Base-by-base conservation (phyloP, 1,140 invertebrate genomes). In the Steinernema feltiae region DNA sequence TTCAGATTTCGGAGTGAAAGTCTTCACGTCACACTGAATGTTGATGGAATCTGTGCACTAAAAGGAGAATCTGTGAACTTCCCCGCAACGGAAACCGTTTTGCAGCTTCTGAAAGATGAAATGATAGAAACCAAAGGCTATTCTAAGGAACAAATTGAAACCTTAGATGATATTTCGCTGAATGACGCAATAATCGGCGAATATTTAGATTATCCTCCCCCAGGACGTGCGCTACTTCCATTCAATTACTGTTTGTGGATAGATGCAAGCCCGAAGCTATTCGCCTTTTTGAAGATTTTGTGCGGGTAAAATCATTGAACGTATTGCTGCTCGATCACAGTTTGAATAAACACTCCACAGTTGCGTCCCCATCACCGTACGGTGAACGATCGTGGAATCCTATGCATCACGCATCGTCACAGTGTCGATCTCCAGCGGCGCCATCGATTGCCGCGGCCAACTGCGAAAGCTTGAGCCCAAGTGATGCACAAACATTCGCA, bases 1-100 rank as follows among this genome's bases (percentile, higher is more conserved):
- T 63, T 63, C 24, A 63, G 53, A 3, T 63, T 63, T 27, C 53
- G 53, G 24, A 63, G 53, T 27, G 53, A 63, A 63, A 63, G 53
- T 27, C 53, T 63, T 63, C 53, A 63, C 24, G 24, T 27, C 12
- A 15, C 53, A 7, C 24, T 63, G 53, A 27, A 15, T 12, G 53
- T 63, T 7, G 24, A 63, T 21, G 53, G 15, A 63, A 21, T 63
- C 2, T 63, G 53, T 27, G 12, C 15, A 12, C 24, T 7, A 3
- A 3, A 63, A n/a, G 12, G 24, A 63, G 3, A 27, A 15, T 27
- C 7, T 12, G 7, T 27, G 53, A 27, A 63, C 12, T 63, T 63
- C 24, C 53, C 24, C 15, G 12, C 53, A 3, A 12, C 2, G 24
- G 53, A 63, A 41, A 27, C 12, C 24, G 24, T 27, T 63, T 7